These are phyloP conservation scores for Buathra laborator DNA, from an alignment of 2,888 invertebrate species.

Conservation along the genomic window DNA sequence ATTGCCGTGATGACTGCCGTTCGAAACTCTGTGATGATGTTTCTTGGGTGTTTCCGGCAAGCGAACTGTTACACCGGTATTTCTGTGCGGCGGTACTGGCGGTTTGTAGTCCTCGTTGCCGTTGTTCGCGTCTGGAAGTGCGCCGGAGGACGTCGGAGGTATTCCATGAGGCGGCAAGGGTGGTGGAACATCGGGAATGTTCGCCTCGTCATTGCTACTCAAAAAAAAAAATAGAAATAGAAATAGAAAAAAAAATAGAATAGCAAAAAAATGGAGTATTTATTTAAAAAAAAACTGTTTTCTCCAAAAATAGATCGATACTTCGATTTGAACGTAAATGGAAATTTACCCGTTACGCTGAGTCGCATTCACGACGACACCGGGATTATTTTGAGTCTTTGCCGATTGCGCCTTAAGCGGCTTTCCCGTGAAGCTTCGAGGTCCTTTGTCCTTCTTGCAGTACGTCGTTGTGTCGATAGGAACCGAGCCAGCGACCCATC, in stretches of 20 bases:
- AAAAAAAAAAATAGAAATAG: constrained; percentile 37
- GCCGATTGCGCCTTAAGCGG: constrained; percentile 68
- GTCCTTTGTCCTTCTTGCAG: constrained; percentile 88
- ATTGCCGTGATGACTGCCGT: constrained; percentile 80
- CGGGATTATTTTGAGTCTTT: constrained; percentile 60
- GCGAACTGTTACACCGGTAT: constrained; percentile 88
- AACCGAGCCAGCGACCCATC: constrained; percentile 78
- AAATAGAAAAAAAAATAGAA: constrained; percentile 33
- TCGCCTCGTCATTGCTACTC: constrained; percentile 82
- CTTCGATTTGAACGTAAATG: too few species aligned
- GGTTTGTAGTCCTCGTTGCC: constrained; percentile 89
- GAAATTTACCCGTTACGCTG: constrained; percentile 80
- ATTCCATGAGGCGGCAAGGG: constrained; percentile 87
- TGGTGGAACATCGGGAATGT: constrained; percentile 82
- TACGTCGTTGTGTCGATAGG: constrained; percentile 90
- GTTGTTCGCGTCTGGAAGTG: constrained; percentile 74
- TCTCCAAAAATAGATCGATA: constrained; percentile 41
- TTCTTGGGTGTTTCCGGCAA: constrained; percentile 81
- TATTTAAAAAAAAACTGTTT: constrained; percentile 53
- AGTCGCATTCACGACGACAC: constrained; percentile 55
- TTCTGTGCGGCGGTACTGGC: constrained; percentile 95
- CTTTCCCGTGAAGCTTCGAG: constrained; percentile 75
- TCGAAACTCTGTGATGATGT: constrained; percentile 85
- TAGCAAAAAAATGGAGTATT: constrained; percentile 49
- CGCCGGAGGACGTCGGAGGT: constrained; percentile 74